phyloP scores from a whole-genome alignment of 2,888 invertebrate species.

The Aphodius granarius region DNA sequence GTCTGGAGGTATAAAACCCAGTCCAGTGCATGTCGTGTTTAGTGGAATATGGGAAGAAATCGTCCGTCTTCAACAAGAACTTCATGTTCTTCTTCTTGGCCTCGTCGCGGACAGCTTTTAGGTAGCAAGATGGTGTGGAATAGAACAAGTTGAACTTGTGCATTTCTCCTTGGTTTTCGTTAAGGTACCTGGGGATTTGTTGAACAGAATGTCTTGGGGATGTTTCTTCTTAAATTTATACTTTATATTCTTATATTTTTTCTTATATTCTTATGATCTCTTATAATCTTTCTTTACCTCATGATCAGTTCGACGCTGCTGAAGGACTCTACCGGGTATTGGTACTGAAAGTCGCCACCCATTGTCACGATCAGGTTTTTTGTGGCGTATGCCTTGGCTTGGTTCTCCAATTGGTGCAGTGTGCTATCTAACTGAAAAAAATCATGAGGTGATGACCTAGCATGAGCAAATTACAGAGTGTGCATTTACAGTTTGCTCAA shows the following conservation, averaged over 20 bases:
- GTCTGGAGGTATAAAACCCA: conserved; percentile 33
- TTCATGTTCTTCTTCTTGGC: conserved; percentile 59
- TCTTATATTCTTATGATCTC: no score
- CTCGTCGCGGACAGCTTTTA: conserved; percentile 74
- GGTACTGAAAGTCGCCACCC: conserved; percentile 92
- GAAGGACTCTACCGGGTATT: conserved; percentile 76
- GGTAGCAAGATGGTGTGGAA: conserved; percentile 83
- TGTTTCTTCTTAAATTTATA: no score
- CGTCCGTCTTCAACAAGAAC: conserved; percentile 57
- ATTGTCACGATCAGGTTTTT: conserved; percentile 83
- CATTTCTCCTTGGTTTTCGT: neutral
- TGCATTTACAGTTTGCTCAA: neutral
- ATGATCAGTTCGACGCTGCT: conserved; percentile 87
- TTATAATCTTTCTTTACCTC: conserved; percentile 62
- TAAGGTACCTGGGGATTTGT: neutral
- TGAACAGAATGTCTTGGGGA: neutral
- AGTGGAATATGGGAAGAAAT: conserved; percentile 52
- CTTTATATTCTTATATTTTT: no score
- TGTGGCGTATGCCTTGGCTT: conserved; percentile 62
- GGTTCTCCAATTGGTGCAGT: conserved; percentile 36
- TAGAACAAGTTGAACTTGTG: conserved; percentile 69
- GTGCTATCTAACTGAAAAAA: conserved; percentile 21
- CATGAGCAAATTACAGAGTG: no score
- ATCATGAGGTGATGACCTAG: no score
- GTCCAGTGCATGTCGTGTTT: conserved; percentile 29